Evolutionary conservation across 53 echinoderm and acorn worm species (phyloP), one percentile per base, ranked within the genome.

Genomic region (Paracentrotus lividus): DNA sequence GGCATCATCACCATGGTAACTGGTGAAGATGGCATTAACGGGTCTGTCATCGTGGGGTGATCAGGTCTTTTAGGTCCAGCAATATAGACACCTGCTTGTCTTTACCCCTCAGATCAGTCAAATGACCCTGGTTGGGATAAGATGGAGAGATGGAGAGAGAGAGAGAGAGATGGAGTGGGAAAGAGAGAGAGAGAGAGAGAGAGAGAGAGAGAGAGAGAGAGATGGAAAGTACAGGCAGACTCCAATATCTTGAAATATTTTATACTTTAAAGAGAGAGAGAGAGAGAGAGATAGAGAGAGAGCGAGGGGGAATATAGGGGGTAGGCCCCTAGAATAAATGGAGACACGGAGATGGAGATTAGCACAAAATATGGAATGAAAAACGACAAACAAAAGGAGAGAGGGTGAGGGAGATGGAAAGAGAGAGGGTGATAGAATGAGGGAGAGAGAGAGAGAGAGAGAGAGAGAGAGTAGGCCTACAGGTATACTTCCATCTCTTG

Each of bases 71-170:
- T 16, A 34, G 36, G n/a, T 18, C 38, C 34, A 69, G 38, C 69
- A 61, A 27, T 61, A 61, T 61, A 69, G 69, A 69, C 69, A 69
- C 69, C 69, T 69, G 69, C 69, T 69, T 38, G 69, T 69, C 69
- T 36, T 69, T 0, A 36, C 20, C 66, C 10, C 9, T n/a, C n/a
- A n/a, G n/a, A n/a, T n/a, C n/a, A n/a, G n/a, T n/a, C 3, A 27
- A 26, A 61, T 26, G 27, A 8, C 29, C 61, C 61, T 61, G 61
- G 26, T 53, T 1, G 53, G 16, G n/a, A 60, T 23, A 60, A 24
- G n/a, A 26, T 24, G 60, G 60, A 60, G n/a, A 60, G 60, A 15
- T 8, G n/a, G 23, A 15, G 34, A 26, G 15, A 69, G 69, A 34
- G 16, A 16, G 38, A 34, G 31, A 34, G 68, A 67, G 67, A 67